These are phyloP conservation scores for Sericinus montela DNA, from an alignment of 2,888 invertebrate species.

Conservation along the genomic window DNA sequence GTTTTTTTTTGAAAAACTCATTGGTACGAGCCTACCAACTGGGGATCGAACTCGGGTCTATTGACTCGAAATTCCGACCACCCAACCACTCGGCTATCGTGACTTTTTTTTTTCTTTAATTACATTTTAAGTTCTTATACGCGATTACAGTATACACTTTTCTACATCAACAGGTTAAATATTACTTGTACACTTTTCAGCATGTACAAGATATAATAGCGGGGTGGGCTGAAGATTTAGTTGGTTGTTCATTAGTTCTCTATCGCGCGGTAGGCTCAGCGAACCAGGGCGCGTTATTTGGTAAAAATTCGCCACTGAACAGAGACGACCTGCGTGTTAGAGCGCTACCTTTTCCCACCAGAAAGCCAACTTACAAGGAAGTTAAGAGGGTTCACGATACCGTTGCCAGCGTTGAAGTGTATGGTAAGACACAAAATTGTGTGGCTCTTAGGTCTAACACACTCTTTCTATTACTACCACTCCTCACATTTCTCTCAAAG, in stretches of 20 bases:
- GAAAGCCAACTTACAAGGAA: constrained; percentile 89
- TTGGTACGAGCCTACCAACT: too few species aligned
- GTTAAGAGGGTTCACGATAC: constrained; percentile 86
- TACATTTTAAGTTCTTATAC: too few species aligned
- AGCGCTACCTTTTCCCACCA: constrained; percentile 89
- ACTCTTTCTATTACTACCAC: too few species aligned
- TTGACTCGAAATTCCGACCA: too few species aligned
- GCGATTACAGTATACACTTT: too few species aligned
- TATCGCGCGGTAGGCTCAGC: constrained; percentile 86
- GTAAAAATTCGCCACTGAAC: constrained; percentile 83
- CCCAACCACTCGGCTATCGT: too few species aligned
- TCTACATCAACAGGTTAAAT: too few species aligned
- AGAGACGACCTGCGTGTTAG: constrained; percentile 81
- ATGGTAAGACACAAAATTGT: constrained; percentile 69
- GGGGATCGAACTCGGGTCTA: too few species aligned
- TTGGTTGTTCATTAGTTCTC: constrained; percentile 84
- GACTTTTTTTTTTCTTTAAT: too few species aligned
- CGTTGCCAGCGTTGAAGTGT: constrained; percentile 82
- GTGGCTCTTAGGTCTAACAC: too few species aligned
- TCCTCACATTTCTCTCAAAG: too few species aligned
- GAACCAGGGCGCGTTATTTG: constrained; percentile 87
- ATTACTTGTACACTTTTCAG: constrained; percentile 78
- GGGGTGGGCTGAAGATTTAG: constrained; percentile 83
- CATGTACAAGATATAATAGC: constrained; percentile 86
- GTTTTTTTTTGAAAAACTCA: too few species aligned